These are phyloP conservation scores for Galemys pyrenaicus DNA, from an alignment of 2,113 vertebrate species.

Conservation along the genomic window DNA sequence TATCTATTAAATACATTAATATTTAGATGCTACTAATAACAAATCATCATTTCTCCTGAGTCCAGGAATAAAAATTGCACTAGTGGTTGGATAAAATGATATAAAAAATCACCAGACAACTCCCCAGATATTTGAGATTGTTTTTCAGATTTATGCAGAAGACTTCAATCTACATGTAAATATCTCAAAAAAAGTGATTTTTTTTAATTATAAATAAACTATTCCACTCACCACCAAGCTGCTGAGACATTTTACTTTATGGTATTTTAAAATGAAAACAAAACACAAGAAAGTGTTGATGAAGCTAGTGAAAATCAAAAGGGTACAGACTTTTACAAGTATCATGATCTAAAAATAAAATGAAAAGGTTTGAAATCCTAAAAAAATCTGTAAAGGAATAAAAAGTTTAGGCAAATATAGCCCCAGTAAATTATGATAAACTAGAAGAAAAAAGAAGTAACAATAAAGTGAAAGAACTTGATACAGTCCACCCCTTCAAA, in stretches of 20 bases:
- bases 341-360: conserved; percentile 72
- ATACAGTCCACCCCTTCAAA: background rate
- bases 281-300: conserved; percentile 61
- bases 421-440: conserved; percentile 18
- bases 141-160: background rate
- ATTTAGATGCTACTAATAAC: background rate
- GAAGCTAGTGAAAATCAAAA: conserved; percentile 72
- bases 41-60: background rate
- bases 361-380: conserved; percentile 57
- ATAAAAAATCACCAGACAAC: background rate
- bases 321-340: conserved; percentile 68
- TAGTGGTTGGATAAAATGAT: background rate
- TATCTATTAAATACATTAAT: background rate
- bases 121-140: background rate
- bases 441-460: background rate
- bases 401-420: conserved; percentile 45
- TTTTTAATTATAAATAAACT: conserved; percentile 67
- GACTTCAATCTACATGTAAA: conserved; percentile 35
- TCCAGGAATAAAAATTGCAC: background rate
- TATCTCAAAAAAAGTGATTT: background rate
- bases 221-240: background rate
- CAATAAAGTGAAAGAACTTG: conserved; percentile 48
- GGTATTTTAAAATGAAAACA: conserved; percentile 71
- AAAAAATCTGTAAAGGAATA: conserved; percentile 60
- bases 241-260: conserved; percentile 69